Base-by-base conservation (phyloP, 1,140 invertebrate species). In the Zophobas atratus region DNA sequence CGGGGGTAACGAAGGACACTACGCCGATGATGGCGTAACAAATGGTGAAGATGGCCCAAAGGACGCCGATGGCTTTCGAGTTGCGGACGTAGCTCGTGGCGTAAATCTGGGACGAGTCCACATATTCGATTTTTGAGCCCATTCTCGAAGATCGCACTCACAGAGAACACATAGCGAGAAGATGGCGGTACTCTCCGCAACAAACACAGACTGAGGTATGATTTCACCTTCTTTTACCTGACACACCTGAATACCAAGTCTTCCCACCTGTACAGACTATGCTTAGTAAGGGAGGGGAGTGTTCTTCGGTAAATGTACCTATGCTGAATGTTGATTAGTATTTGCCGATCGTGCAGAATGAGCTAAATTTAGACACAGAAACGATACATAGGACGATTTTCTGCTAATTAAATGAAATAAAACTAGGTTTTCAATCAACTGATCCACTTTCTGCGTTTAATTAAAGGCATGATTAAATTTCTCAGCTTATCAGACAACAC, bases 11-110 rank as follows among this genome's bases (percentile, higher is more conserved):
- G 86, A 99, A 98, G 0, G 97, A 94, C 20, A 99, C 96, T 75
- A 97, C 93, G 73, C 94, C 93, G 83, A 99, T 98, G 82, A 99
- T 98, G 63, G 96, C 95, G 87, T 97, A 99, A 88, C 97, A 99
- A 84, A 98, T 95, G 70, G 96, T 95, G 86, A 99, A 98, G 81
- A 99, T 95, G 33, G 94, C 97, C 98, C 98, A 99, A 55, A 99
- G 89, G 20, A 99, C 96, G 49, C 96, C 97, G 72, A 99, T 97
- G 48, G 97, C 97, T 89, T 97, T 96, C 56, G 96, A 97, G 90
- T 99, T 98, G 83, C 97, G 91, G 51, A 97, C 94, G 87, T 98
- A 99, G 87, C 96, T 97, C 33, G 95, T 95, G 67, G 95, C 95
- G 87, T 97, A 96, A 85, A 96, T 92, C 87, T 97, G 95, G 71